Base-by-base conservation (phyloP, 2,797 vertebrate genomes). In the Melopsittacus undulatus region DNA sequence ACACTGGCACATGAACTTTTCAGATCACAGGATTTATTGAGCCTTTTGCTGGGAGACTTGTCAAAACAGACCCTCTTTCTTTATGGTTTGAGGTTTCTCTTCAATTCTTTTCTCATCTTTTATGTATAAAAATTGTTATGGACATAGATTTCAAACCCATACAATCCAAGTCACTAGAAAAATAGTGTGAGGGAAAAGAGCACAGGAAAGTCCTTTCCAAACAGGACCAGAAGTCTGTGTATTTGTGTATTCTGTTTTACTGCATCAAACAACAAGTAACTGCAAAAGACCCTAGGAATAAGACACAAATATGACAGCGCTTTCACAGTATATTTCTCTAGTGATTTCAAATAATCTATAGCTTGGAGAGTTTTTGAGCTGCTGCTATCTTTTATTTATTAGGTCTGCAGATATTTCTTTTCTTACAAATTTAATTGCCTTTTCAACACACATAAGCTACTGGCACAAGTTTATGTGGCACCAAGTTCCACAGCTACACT, bases 61-160 rank as follows among this genome's bases (percentile, higher is more conserved):
- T 46, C 14, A 72, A 81, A 92, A 64, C 46, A 42, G 38, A 51
- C 2, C 4, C 26, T 66, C 13, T 4, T 1, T 43, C 17, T 85
- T 72, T 10, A 4, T 29, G 5, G 51, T 68, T 34, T 8, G 0
- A 80, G 7, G 21, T 36, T 72, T 83, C 4, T 79, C 40, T 61
- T 48, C 11, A 59, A 10, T 46, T 51, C 13, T 70, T 57, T 10
- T 20, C 6, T 70, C 16, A 40, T 21, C 21, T 61, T 68, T 43
- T 64, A 64, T 0, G 0, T 27, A 19, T 3, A 73, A 23, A 76
- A 76, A 22, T n/a, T 52, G 9, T 11, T n/a, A 3, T 3, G 18
- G 22, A 12, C n/a, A 24, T 11, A 34, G 56, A 57, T 57, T 57
- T 57, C n/a, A 57, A 57, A 7, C 56, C 56, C 40, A 5, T 46